Evolutionary conservation across 2,797 vertebrate genomes (phyloP).

Genomic region (Gymnocypris eckloni): DNA sequence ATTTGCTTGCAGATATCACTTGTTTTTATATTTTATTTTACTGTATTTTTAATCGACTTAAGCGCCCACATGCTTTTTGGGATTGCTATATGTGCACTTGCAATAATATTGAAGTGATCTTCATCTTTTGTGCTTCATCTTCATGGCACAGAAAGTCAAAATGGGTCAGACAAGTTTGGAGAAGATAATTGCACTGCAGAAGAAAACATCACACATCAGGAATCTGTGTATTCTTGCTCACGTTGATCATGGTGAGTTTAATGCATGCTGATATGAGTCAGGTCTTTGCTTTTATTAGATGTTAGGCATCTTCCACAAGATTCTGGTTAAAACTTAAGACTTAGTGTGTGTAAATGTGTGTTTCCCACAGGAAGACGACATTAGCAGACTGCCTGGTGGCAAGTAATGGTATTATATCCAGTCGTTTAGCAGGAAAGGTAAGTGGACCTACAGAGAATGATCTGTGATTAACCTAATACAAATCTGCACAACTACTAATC

Average conservation of each 20-base stretch:
- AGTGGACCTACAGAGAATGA: background rate
- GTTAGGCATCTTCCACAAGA: background rate
- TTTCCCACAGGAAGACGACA: constrained; percentile 89
- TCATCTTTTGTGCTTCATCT: background rate
- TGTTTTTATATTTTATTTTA: background rate
- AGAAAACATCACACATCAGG: constrained; percentile 84
- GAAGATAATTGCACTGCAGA: constrained; percentile 86
- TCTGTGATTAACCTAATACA: background rate
- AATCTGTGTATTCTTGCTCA: constrained; percentile 96
- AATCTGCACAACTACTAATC: background rate
- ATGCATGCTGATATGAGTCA: background rate
- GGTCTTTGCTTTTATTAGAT: background rate
- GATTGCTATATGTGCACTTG: background rate
- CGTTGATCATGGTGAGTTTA: constrained; percentile 90
- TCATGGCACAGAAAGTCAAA: constrained; percentile 23
- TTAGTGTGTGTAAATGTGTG: constrained; percentile 5
- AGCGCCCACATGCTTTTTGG: background rate
- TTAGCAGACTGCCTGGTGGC: constrained; percentile 95
- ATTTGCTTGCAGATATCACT: background rate
- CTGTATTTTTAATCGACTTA: too few relatives aligned
- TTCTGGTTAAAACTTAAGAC: background rate
- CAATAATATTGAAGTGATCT: background rate
- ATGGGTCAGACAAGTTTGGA: constrained; percentile 85
- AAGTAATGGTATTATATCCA: constrained; percentile 96
- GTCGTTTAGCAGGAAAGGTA: constrained; percentile 93